phyloP scores from a whole-genome alignment of 2,113 vertebrate genomes.

The Poeciliopsis retropinna region DNA sequence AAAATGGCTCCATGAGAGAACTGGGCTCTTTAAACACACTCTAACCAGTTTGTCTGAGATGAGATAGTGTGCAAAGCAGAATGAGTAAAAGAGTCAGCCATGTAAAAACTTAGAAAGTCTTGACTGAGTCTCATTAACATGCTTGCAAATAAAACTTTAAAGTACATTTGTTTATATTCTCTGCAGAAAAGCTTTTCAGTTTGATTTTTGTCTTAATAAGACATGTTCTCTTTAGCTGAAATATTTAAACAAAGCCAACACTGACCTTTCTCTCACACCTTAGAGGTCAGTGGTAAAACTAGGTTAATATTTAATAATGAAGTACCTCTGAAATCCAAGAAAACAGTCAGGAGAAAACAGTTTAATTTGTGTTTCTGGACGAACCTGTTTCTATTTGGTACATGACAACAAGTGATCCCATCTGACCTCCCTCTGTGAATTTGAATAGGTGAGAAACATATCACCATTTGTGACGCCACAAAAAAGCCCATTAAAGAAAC shows the following conservation, averaged over 20 bases:
- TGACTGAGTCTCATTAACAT: neutral
- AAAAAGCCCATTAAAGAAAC: neutral
- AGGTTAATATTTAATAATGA: neutral
- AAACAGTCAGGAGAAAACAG: neutral
- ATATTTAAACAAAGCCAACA: neutral
- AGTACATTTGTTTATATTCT: neutral
- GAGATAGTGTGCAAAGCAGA: neutral
- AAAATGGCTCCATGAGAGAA: neutral
- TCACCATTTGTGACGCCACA: constrained; percentile 7
- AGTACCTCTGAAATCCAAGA: neutral
- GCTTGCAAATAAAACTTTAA: neutral
- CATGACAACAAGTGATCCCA: neutral
- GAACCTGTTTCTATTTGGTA: neutral
- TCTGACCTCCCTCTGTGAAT: neutral
- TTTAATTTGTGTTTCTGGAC: neutral
- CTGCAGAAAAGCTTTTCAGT: neutral
- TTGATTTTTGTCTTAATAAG: neutral
- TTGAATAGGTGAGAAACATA: neutral
- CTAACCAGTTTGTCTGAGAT: neutral
- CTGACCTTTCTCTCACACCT: neutral
- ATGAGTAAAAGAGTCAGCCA: neutral
- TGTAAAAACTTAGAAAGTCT: neutral
- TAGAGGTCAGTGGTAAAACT: neutral
- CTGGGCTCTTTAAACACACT: neutral
- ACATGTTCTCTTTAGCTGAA: neutral